Evolutionary conservation across 2,113 vertebrate genomes (phyloP), one percentile per base, ranked within the genome.

Genomic region (Ahaetulla prasina): DNA sequence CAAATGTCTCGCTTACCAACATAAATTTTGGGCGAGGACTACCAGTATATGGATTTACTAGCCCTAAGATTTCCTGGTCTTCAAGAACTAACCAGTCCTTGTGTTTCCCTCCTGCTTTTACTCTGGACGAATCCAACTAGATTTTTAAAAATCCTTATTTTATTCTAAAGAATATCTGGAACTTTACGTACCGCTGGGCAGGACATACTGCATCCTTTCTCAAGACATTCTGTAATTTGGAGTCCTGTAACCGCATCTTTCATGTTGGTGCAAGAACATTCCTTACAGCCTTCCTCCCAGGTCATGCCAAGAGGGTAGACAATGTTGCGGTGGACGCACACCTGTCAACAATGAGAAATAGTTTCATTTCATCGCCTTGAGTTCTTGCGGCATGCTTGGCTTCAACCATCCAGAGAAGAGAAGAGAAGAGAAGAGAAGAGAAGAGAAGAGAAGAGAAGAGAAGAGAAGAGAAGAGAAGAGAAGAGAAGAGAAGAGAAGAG

Each of bases 261-360:
- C 91, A 96, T 94, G 43, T 96, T 91, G 0, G 97, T 98, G 96
- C 99, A 99, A 25, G 92, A 96, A 91, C 99, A 99, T 4, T 96
- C 96, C 14, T 97, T 96, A 4, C 99, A 99, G 47, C 97, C 98
- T 45, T 99, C 97, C 85, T 99, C 97, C 99, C 99, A 99, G 50
- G 96, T 94, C 39, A 95, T 98, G 55, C 99, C 98, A 95, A 98
- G 39, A 0, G 97, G 96, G 92, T 99, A 98, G 91, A 98, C 92
- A 88, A 98, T 96, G 47, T 96, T 98, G 20, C 95, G 98, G 91
- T 99, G 97, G 87, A 99, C 98, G 89, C 99, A 99, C 54, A 99
- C 99, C 99, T 99, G 93, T 88, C 4, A 47, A 22, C 92, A 86
- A 2, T 90, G 89, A 93, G 35, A 53, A 85, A 39, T 16, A 22